These are phyloP conservation scores for Sciurus vulgaris DNA, from an alignment of 2,797 vertebrate genomes.

Conservation along the genomic window DNA sequence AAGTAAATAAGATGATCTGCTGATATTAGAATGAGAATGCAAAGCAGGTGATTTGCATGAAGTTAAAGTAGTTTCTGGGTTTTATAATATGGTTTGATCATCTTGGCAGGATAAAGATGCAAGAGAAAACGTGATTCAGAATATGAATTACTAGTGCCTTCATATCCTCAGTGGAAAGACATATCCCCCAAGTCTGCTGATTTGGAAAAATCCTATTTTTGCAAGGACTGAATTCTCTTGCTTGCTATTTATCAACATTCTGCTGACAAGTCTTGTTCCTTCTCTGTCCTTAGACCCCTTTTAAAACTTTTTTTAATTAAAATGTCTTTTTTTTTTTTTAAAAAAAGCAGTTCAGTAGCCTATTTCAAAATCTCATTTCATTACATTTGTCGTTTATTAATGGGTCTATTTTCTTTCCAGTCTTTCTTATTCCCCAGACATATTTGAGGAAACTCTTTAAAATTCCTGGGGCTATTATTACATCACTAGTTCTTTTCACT, in stretches of 20 bases:
- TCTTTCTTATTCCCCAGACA: conserved; percentile 70
- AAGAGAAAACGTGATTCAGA: conserved; percentile 68
- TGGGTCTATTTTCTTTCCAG: conserved; percentile 76
- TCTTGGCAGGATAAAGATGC: conserved; percentile 52
- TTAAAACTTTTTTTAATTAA: conserved; percentile 77
- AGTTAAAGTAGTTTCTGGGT: conserved; percentile 54
- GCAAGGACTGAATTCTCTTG: conserved; percentile 73
- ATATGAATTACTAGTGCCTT: conserved; percentile 72
- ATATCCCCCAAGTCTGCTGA: conserved; percentile 71
- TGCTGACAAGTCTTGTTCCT: conserved; percentile 77
- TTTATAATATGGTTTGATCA: conserved; percentile 63
- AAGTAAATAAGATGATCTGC: conserved; percentile 40
- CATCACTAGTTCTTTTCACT: conserved; percentile 70
- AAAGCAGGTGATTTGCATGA: conserved; percentile 56
- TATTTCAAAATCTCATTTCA: conserved; percentile 83
- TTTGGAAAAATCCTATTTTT: conserved; percentile 76
- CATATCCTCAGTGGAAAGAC: conserved; percentile 56
- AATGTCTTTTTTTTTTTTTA: conserved; percentile 74
- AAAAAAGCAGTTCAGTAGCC: conserved; percentile 73
- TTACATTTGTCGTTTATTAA: conserved; percentile 83
- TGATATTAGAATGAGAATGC: conserved; percentile 38
- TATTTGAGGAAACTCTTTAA: conserved; percentile 78
- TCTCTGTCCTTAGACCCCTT: conserved; percentile 70
- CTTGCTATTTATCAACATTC: conserved; percentile 75
- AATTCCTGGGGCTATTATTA: conserved; percentile 74